These are phyloP conservation scores for Drosophila prostipennis DNA, from an alignment of 2,888 invertebrate species.

Conservation along the genomic window DNA sequence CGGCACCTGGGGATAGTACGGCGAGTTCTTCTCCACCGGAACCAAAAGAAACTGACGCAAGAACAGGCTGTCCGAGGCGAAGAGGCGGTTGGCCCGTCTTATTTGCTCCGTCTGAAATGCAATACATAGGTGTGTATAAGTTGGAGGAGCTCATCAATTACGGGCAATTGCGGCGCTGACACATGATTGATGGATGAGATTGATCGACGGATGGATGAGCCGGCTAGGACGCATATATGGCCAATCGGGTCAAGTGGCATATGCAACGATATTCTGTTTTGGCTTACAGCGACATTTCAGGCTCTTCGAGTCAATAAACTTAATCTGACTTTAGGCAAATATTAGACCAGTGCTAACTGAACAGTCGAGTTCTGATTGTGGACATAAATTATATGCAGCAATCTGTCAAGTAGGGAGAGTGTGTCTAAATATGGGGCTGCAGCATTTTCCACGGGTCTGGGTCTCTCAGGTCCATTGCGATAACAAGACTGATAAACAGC, in stretches of 20 bases:
- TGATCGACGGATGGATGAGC: constrained; percentile 47
- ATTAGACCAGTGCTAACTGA: constrained; percentile 20
- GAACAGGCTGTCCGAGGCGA: constrained; percentile 97
- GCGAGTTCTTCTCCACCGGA: constrained; percentile 89
- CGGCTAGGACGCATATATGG: constrained; percentile 25
- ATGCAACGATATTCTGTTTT: constrained; percentile 5
- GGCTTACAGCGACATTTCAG: constrained; percentile 3
- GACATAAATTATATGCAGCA: constrained; percentile 61
- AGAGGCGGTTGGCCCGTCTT: constrained; percentile 94
- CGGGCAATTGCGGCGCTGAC: constrained; percentile 37
- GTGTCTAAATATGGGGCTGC: constrained; percentile 48
- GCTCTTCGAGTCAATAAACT: constrained; percentile 33
- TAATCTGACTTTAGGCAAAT: constrained; percentile 32
- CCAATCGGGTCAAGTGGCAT: constrained; percentile 27
- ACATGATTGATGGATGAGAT: constrained; percentile 50
- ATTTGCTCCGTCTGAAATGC: constrained; percentile 94
- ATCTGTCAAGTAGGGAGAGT: constrained; percentile 38
- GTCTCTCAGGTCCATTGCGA: constrained; percentile 4
- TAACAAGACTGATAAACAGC: constrained; percentile 46
- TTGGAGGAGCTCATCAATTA: constrained; percentile 47
- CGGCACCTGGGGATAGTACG: constrained; percentile 86
- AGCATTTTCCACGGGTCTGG: constrained; percentile 32
- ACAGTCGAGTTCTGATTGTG: constrained; percentile 25
- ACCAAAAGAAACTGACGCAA: constrained; percentile 94
- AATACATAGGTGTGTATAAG: constrained; percentile 5